Percentiles rank a stretch among this genome's conserved stretches.
phyloP scores from a whole-genome alignment of 2,797 vertebrate species.

The Danio albolineatus region DNA sequence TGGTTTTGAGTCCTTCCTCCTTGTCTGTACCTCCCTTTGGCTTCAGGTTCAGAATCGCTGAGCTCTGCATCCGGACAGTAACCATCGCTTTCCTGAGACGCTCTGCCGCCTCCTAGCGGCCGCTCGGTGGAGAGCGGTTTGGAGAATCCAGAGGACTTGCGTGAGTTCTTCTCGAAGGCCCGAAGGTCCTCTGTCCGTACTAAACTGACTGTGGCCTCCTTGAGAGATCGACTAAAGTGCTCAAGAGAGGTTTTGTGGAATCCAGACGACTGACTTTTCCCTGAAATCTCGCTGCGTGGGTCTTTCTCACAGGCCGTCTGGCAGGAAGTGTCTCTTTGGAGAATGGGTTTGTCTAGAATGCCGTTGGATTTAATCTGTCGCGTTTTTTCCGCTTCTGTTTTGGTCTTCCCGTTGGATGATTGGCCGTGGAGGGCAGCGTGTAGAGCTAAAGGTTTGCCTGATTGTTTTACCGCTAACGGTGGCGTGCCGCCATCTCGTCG shows the following conservation, averaged over 20 bases:
- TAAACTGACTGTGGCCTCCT: constrained; percentile 91
- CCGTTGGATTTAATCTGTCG: constrained; percentile 83
- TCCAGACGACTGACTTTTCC: constrained; percentile 70
- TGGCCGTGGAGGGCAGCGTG: constrained; percentile 89
- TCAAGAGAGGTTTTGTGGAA: constrained; percentile 89
- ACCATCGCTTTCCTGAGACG: constrained; percentile 93
- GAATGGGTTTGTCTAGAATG: constrained; percentile 77
- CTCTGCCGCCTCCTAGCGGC: constrained; percentile 71
- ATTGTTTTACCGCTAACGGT: constrained; percentile 68
- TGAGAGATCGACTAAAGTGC: constrained; percentile 90
- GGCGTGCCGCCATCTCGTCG: constrained; percentile 67
- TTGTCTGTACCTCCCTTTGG: constrained; percentile 81
- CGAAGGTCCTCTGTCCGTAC: constrained; percentile 90
- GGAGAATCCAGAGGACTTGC: constrained; percentile 80
- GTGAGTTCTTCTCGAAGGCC: constrained; percentile 84
- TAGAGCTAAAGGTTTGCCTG: constrained; percentile 86
- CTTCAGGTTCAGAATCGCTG: constrained; percentile 95
- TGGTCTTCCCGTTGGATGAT: constrained; percentile 85
- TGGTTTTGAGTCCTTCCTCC: constrained; percentile 75
- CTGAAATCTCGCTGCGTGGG: constrained; percentile 74
- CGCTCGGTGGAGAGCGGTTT: constrained; percentile 79
- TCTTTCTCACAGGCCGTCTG: constrained; percentile 81
- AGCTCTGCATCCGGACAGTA: constrained; percentile 97
- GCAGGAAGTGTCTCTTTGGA: constrained; percentile 86
- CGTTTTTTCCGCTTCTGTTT: constrained; percentile 77